Percentiles rank a stretch among this genome's conserved stretches.
Evolutionary conservation across 2,888 invertebrate genomes (phyloP).

Genomic region (Dascillus cervinus): DNA sequence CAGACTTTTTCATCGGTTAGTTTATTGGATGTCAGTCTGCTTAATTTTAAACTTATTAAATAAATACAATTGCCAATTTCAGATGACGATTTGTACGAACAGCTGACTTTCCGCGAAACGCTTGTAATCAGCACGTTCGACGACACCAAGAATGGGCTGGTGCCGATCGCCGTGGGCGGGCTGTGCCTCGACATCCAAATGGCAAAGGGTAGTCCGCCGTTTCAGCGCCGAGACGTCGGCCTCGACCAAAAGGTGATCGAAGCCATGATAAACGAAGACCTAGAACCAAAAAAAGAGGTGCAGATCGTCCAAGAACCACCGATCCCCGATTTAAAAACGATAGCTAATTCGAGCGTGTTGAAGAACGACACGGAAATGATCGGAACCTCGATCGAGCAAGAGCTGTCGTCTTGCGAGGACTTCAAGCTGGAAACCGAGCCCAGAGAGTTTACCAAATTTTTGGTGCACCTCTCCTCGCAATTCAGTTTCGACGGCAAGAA

Average conservation of each 20-base stretch:
- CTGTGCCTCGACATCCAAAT: constrained; percentile 44
- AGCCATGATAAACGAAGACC: constrained; percentile 29
- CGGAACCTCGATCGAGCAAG: too few species aligned
- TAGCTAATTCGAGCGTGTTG: too few species aligned
- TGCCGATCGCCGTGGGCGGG: constrained; percentile 30
- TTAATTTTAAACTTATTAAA: neutral
- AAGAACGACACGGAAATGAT: too few species aligned
- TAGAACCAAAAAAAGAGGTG: too few species aligned
- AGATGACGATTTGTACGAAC: constrained; percentile 46
- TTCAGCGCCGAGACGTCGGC: constrained; percentile 16
- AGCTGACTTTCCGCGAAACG: constrained; percentile 49
- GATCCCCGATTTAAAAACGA: too few species aligned
- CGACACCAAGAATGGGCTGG: constrained; percentile 11
- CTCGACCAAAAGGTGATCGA: constrained; percentile 26
- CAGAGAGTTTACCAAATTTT: too few species aligned
- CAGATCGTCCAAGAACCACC: too few species aligned
- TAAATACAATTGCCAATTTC: constrained; percentile 13
- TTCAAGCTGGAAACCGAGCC: too few species aligned
- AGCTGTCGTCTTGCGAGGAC: too few species aligned
- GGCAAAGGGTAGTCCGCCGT: constrained; percentile 31
- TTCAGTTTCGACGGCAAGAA: constrained; percentile 50
- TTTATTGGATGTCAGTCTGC: too few species aligned
- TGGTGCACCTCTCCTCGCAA: constrained; percentile 54
- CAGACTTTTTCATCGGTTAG: constrained; percentile 32
- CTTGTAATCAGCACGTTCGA: constrained; percentile 49